Conservation (phyloP, 1,140 invertebrate species). For the Drosophila punjabiensis region DNA sequence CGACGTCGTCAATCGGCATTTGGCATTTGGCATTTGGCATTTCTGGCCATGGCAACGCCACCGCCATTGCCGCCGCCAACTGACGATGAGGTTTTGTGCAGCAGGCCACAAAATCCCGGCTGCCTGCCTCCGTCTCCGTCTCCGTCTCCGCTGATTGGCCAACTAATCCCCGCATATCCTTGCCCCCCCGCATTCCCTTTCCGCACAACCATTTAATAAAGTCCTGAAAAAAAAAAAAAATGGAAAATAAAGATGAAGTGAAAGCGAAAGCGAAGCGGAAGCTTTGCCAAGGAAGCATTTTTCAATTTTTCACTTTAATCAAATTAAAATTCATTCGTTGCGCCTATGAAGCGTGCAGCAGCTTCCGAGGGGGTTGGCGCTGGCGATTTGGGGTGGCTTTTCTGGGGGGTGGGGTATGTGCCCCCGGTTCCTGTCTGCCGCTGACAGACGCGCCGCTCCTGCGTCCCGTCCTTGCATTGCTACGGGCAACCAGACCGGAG, state of each 20-base stretch:
- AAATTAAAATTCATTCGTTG: conserved; percentile 84
- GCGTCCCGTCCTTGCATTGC: conserved; percentile 36
- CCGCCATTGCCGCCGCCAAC: neutral
- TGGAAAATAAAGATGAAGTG: conserved; percentile 8
- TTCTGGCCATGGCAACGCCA: conserved; percentile 67
- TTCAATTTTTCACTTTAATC: conserved; percentile 84
- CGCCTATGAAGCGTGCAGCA: conserved; percentile 79
- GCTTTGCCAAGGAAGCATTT: conserved; percentile 53
- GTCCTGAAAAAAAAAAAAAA: conserved; percentile 15
- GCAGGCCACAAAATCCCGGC: conserved; percentile 63
- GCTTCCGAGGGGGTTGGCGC: conserved; percentile 5
- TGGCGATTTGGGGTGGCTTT: neutral
- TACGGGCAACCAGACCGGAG: conserved; percentile 44
- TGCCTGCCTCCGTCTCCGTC: conserved; percentile 19
- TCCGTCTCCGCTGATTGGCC: conserved; percentile 63
- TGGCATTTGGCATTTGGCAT: conserved; percentile 49
- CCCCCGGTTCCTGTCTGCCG: conserved; percentile 15
- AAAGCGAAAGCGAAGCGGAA: conserved; percentile 29
- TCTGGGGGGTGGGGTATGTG: neutral
- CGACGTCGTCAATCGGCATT: conserved; percentile 52
- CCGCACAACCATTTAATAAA: conserved; percentile 44
- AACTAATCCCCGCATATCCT: conserved; percentile 68
- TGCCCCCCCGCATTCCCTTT: neutral
- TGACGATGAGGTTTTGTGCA: conserved; percentile 46
- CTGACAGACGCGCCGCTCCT: conserved; percentile 30